A percentile compares a stretch with the other conserved stretches of the same genome.
These are phyloP conservation scores for Sterrhoptilus dennistouni DNA, from an alignment of 2,113 vertebrate genomes.

Conservation along the genomic window DNA sequence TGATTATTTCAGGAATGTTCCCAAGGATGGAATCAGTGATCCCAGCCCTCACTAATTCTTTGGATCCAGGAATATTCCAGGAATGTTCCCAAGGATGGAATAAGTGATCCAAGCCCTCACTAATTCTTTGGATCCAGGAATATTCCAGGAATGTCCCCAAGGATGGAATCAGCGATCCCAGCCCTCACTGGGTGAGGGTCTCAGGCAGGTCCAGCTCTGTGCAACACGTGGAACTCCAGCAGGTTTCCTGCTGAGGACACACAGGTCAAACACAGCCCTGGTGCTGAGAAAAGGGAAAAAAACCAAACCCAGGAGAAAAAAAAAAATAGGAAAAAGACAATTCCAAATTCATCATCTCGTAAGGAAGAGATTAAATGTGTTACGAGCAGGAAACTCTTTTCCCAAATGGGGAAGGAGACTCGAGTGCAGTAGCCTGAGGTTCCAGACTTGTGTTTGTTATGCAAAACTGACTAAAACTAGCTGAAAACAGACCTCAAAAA, in stretches of 20 bases:
- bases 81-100: not conserved
- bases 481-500: not conserved
- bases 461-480: not conserved
- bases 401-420: not conserved
- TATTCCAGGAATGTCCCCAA: not conserved
- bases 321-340: not conserved
- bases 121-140: no score
- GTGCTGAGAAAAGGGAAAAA: not conserved
- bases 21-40: not conserved
- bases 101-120: not conserved
- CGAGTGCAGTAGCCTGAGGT: not conserved
- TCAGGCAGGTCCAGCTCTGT: not conserved
- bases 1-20: not conserved
- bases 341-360: not conserved
- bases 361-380: not conserved
- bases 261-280: not conserved
- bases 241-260: accelerated
- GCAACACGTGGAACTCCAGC: accelerated
- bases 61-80: not conserved
- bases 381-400: not conserved
- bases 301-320: not conserved
- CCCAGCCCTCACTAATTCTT: no score
- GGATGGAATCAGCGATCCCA: not conserved
- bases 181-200: not conserved
- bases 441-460: not conserved